These are phyloP conservation scores for Coluber constrictor DNA, from an alignment of 2,797 vertebrate species.

Conservation along the genomic window DNA sequence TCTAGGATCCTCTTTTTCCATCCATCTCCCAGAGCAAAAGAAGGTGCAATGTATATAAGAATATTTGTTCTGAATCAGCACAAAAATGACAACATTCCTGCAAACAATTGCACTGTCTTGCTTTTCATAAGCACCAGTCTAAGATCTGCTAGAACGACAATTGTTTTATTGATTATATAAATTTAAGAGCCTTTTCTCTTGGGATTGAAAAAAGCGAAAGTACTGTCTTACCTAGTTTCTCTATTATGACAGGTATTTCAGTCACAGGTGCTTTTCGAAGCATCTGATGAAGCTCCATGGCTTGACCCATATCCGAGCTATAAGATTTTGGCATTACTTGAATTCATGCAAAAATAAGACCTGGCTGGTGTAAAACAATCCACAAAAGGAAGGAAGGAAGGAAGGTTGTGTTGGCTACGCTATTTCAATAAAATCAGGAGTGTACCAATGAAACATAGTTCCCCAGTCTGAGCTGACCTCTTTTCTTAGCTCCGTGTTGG, in stretches of 20 bases:
- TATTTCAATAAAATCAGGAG: constrained; percentile 32
- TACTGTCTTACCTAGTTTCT: constrained; percentile 51
- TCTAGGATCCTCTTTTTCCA: neutral
- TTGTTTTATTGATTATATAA: neutral
- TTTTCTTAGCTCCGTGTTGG: constrained; percentile 24
- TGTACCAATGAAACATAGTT: constrained; percentile 16
- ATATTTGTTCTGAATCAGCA: neutral
- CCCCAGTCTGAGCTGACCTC: neutral
- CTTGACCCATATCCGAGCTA: constrained; percentile 21
- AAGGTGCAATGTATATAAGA: neutral
- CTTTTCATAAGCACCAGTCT: constrained; percentile 10
- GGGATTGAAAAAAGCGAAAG: neutral
- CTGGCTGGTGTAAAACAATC: constrained; percentile 14
- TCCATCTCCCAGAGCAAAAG: neutral
- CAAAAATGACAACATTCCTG: neutral
- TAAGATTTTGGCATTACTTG: constrained; percentile 23
- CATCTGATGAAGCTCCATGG: constrained; percentile 46
- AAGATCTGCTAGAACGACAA: constrained; percentile 5
- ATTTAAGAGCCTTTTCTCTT: neutral
- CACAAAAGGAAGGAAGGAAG: neutral
- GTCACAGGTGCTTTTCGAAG: constrained; percentile 14
- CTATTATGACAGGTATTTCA: constrained; percentile 44
- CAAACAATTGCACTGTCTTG: neutral
- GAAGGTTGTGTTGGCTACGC: fast-evolving
- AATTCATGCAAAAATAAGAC: constrained; percentile 19